A percentile compares a stretch with the other conserved stretches of the same genome.
These are phyloP conservation scores for Acronicta psi DNA, from an alignment of 2,888 invertebrate species.

Conservation along the genomic window DNA sequence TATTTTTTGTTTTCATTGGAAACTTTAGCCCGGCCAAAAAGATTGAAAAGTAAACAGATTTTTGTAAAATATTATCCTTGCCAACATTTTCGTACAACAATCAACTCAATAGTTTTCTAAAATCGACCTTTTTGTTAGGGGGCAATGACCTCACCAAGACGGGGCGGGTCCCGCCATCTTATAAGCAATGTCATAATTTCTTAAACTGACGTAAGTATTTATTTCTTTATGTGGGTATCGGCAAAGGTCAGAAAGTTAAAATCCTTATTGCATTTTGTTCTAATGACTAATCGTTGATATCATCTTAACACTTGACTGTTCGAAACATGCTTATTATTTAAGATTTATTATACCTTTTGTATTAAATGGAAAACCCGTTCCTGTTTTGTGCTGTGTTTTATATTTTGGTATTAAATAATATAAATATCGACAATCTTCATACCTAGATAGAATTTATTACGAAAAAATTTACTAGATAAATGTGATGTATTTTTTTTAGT, in stretches of 20 bases:
- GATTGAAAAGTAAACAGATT: too few species aligned
- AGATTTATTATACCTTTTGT: slow-evolving; percentile 5
- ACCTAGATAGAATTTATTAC: too few species aligned
- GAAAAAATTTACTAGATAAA: too few species aligned
- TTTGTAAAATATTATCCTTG: too few species aligned
- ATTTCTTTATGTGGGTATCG: slow-evolving; percentile 5
- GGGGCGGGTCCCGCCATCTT: slow-evolving; percentile 7
- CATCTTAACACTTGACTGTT: slow-evolving; percentile 16
- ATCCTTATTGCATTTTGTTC: slow-evolving; percentile 28
- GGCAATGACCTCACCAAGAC: slow-evolving; percentile 22
- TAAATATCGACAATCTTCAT: too few species aligned
- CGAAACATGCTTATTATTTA: slow-evolving; percentile 15
- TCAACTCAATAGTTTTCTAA: too few species aligned
- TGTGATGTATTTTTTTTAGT: too few species aligned
- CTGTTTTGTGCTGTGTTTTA: background rate
- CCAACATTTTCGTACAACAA: too few species aligned
- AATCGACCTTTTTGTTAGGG: slow-evolving; percentile 7
- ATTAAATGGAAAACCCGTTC: slow-evolving; percentile 18
- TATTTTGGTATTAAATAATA: background rate
- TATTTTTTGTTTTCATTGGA: background rate
- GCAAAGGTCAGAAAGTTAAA: slow-evolving; percentile 19
- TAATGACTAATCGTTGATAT: slow-evolving; percentile 44
- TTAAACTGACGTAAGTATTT: slow-evolving; percentile 22
- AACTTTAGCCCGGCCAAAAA: too few species aligned
- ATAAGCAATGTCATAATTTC: slow-evolving; percentile 31